A percentile compares a stretch with the other conserved stretches of the same genome.
Evolutionary conservation across 2,113 vertebrate genomes (phyloP).

Genomic region (Phoxinus phoxinus): DNA sequence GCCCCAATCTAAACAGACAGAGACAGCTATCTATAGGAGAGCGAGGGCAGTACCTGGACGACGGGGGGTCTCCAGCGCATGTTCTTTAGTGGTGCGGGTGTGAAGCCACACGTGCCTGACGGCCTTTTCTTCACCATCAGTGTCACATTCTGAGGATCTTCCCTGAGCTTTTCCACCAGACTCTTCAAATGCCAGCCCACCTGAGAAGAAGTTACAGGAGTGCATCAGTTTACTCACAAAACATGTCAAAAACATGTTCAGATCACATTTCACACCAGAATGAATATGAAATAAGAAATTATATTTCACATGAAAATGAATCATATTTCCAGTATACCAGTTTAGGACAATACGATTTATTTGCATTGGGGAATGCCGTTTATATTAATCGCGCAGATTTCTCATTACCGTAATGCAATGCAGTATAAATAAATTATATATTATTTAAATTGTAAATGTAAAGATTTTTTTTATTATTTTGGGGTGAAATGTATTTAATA

Average conservation of each 20-base stretch:
- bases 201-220: slow-evolving; percentile 67
- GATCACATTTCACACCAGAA: neutral
- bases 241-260: neutral
- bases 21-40: neutral
- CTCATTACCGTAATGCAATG: neutral
- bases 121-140: slow-evolving; percentile 93
- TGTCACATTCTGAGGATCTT: slow-evolving; percentile 82
- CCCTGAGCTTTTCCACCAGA: slow-evolving; percentile 87
- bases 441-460: no score
- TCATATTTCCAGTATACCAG: neutral
- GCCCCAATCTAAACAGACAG: neutral
- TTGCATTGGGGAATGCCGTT: no score
- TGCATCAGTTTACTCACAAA: neutral
- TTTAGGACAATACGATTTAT: no score
- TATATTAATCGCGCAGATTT: neutral
- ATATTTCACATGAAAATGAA: neutral
- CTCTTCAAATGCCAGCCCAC: slow-evolving; percentile 97
- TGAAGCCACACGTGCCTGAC: slow-evolving; percentile 79
- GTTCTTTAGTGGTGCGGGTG: slow-evolving; percentile 90
- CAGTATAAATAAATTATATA: no score
- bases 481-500: no score
- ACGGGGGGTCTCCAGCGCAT: slow-evolving; percentile 88
- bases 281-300: neutral
- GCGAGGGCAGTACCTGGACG: slow-evolving; percentile 9
- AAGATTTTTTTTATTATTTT: no score